Base-by-base conservation (phyloP, 2,113 vertebrate species). In the Ariopsis seemanni region DNA sequence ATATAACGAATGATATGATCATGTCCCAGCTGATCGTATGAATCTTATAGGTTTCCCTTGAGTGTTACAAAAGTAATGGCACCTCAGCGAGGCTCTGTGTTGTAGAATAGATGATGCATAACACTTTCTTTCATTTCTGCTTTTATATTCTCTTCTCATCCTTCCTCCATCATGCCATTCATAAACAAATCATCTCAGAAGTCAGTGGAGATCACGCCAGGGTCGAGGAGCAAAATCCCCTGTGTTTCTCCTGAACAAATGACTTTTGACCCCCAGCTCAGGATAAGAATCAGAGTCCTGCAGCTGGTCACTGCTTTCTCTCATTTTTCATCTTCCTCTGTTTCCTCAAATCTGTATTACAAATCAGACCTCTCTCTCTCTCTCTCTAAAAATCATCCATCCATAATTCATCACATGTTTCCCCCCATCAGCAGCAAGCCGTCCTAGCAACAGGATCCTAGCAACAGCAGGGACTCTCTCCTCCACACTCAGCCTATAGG, bases 371-470 rank as follows among this genome's bases (percentile, higher is more conserved):
- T 17, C 10, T n/a, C 74, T 57, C 53, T 17, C 10, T 60, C 27
- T 42, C 42, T 42, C 42, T 42, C 42, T 42, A 95, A 94, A 94
- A 96, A 95, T 91, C 95, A 94, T 91, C 94, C 96, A 97, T 97
- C 97, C 97, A 97, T 97, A 97, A 98, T 98, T 98, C 97, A 98
- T 97, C 90, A 94, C 94, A 93, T 93, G 95, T 95, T 94, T 82
- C 95, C 95, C 95, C 94, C 93, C 92, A 85, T 93, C 95, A 94
- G 95, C 95, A 90, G 94, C 93, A 92, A 89, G 91, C 75, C 92
- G 92, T 94, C 97, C 93, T 98, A 96, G 97, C 96, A 98, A 97
- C 96, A 92, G 95, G 93, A 95, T 94, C 97, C 94, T 97, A 95
- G 97, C 97, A 98, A 98, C 97, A 92, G 95, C 95, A 91, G 94